Evolutionary conservation across 1,140 invertebrate genomes (phyloP).

Genomic region (Steinernema feltiae): DNA sequence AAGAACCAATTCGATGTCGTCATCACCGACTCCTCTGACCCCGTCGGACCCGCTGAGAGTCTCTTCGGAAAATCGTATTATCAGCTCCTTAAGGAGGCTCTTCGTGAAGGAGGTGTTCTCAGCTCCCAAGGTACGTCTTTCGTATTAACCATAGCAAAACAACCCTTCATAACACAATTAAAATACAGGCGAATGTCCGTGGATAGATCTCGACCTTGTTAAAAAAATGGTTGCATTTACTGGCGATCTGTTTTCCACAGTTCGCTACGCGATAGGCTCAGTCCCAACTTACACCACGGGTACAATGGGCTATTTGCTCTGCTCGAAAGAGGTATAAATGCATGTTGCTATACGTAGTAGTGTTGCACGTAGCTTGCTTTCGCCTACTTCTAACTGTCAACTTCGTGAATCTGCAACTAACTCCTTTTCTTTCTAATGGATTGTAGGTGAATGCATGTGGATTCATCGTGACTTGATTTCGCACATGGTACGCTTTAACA

Average conservation of each 20-base stretch:
- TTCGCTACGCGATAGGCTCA: constrained; percentile 72
- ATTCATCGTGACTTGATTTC: constrained; percentile 73
- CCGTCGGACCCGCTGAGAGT: constrained; percentile 70
- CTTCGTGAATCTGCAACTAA: neutral
- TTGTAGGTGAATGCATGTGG: constrained; percentile 82
- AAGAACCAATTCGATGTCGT: constrained; percentile 85
- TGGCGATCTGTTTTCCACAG: constrained; percentile 69
- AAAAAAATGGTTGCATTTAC: constrained; percentile 71
- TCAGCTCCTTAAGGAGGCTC: constrained; percentile 72
- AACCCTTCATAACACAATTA: too few relatives aligned
- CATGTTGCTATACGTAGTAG: too few relatives aligned
- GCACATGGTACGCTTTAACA: constrained; percentile 70
- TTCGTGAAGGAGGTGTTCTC: constrained; percentile 79
- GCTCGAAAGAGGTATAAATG: constrained; percentile 61
- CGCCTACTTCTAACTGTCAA: neutral
- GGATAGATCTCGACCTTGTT: constrained; percentile 77
- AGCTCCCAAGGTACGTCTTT: constrained; percentile 67
- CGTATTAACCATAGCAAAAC: neutral
- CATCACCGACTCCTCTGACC: constrained; percentile 95
- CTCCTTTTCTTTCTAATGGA: constrained; percentile 13
- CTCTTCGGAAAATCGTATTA: constrained; percentile 79
- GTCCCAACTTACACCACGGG: constrained; percentile 93
- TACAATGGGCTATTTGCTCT: constrained; percentile 87
- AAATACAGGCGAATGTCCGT: constrained; percentile 73
- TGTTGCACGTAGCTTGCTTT: neutral